A percentile compares a stretch with the other conserved stretches of the same genome.
Evolutionary conservation across 2,797 vertebrate species (phyloP).

Genomic region (Mus minutoides): DNA sequence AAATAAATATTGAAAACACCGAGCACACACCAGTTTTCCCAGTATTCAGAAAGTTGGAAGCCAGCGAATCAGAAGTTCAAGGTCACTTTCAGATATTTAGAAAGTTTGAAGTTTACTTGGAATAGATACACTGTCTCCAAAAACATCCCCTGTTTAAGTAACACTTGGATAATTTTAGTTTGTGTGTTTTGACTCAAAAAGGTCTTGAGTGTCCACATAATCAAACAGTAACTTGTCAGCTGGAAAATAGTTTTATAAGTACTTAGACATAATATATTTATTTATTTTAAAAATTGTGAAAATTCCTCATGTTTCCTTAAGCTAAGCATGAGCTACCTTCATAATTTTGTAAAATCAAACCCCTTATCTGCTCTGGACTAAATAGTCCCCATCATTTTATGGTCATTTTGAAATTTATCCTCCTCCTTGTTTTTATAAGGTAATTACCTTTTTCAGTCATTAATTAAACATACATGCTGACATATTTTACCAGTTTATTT

Average conservation of each 20-base stretch:
- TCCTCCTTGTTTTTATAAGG: constrained; percentile 53
- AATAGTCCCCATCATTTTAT: constrained; percentile 30
- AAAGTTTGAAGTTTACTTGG: not conserved
- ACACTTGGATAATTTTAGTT: constrained; percentile 2
- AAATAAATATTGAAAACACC: not conserved
- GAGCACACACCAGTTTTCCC: not conserved
- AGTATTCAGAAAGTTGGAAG: not conserved
- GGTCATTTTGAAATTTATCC: constrained; percentile 53
- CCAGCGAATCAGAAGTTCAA: not conserved
- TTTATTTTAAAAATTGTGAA: constrained; percentile 16
- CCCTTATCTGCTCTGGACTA: not conserved
- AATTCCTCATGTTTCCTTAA: constrained; percentile 4
- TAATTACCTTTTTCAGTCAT: constrained; percentile 32
- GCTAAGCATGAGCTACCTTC: constrained; percentile 35
- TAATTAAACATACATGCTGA: constrained; percentile 51
- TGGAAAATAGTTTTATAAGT: constrained; percentile 34
- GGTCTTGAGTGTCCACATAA: not conserved
- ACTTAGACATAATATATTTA: constrained; percentile 33
- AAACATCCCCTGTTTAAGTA: not conserved
- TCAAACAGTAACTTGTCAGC: constrained; percentile 10
- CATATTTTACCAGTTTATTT: constrained; percentile 61
- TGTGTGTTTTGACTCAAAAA: not conserved
- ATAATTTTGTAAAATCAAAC: constrained; percentile 49
- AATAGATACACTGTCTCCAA: not conserved
- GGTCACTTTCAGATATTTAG: not conserved